Percentiles rank a stretch among this genome's conserved stretches.
Evolutionary conservation across 2,888 invertebrate species (phyloP).

Genomic region (Synanthedon formicaeformis): DNA sequence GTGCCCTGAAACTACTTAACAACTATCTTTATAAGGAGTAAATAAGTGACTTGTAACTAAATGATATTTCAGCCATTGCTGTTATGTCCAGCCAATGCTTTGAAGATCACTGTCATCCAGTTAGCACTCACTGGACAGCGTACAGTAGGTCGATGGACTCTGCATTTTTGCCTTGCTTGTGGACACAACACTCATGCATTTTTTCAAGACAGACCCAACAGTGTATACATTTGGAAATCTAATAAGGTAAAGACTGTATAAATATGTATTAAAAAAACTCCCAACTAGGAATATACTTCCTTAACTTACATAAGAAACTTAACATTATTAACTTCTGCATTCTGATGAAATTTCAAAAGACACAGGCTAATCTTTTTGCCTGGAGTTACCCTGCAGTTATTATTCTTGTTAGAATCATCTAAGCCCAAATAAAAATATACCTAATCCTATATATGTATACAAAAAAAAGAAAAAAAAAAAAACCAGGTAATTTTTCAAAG

Average conservation of each 20-base stretch:
- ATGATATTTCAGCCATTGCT: constrained; percentile 56
- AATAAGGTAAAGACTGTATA: constrained; percentile 62
- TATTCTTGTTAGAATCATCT: too few species aligned
- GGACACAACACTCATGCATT: constrained; percentile 73
- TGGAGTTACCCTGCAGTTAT: too few species aligned
- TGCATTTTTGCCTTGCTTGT: constrained; percentile 76
- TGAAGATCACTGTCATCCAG: constrained; percentile 68
- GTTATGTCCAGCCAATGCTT: constrained; percentile 55
- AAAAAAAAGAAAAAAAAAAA: too few species aligned
- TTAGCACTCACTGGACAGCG: constrained; percentile 68
- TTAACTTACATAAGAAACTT: neutral
- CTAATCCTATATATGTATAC: too few species aligned
- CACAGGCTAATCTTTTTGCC: too few species aligned
- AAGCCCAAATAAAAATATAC: too few species aligned
- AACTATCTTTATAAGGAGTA: too few species aligned
- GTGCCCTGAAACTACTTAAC: too few species aligned
- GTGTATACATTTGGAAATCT: constrained; percentile 68
- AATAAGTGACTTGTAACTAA: too few species aligned
- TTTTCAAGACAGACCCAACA: constrained; percentile 59
- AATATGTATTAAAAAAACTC: neutral
- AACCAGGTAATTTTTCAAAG: too few species aligned
- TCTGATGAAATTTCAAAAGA: too few species aligned
- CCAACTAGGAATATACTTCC: too few species aligned
- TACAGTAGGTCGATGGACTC: constrained; percentile 70
- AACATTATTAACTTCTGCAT: neutral